Evolutionary conservation across 2,797 vertebrate genomes (phyloP).

Genomic region (Hirundo rustica): DNA sequence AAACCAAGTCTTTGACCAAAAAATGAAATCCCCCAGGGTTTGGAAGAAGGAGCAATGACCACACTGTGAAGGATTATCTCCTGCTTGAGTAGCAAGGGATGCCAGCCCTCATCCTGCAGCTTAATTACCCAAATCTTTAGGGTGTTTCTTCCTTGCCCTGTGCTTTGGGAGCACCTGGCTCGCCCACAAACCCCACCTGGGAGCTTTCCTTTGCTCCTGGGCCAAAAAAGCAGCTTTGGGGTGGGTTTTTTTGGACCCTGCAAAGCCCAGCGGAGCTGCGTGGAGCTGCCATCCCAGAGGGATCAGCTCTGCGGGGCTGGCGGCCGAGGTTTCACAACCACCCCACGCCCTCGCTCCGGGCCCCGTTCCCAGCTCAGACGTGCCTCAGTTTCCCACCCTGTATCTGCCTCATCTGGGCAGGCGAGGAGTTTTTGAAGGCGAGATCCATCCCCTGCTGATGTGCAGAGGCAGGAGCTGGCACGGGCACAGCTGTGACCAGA

Average conservation of each 20-base stretch:
- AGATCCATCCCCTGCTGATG: background rate
- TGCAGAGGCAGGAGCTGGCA: background rate
- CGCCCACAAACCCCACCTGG: background rate
- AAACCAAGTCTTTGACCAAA: background rate
- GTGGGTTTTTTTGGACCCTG: background rate
- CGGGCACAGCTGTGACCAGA: background rate
- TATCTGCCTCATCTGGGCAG: background rate
- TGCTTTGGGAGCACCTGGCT: background rate
- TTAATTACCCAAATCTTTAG: background rate
- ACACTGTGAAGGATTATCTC: accelerated
- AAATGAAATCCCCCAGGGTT: too few relatives aligned
- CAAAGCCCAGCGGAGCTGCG: background rate
- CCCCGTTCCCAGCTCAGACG: slow-evolving; percentile 1
- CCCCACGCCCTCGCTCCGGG: background rate
- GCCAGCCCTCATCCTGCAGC: background rate
- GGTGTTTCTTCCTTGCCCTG: background rate
- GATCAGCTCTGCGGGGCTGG: background rate
- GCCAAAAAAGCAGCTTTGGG: background rate
- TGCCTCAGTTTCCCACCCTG: slow-evolving; percentile 42
- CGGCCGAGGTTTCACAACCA: background rate
- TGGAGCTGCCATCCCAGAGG: background rate
- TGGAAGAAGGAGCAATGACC: background rate
- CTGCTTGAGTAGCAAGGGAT: too few relatives aligned
- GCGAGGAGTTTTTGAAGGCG: background rate
- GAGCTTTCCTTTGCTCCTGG: background rate